Base-by-base conservation (phyloP, 1,140 invertebrate genomes). In the Drosophila pseudoobscura region DNA sequence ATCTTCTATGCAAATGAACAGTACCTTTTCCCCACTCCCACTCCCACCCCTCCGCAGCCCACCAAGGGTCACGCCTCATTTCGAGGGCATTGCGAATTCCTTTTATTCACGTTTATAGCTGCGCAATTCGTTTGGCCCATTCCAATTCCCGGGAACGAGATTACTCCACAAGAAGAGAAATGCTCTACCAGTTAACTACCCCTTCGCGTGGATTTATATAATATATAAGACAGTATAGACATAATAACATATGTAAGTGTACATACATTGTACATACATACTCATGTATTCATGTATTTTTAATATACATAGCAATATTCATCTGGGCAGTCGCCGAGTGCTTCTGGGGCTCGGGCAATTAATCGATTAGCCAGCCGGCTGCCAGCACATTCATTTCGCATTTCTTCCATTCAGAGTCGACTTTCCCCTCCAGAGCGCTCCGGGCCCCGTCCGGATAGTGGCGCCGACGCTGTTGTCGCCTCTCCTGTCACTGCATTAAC, bases 111-210 rank as follows among this genome's bases (percentile, higher is more conserved):
- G 11, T 84, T 84, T 84, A 84, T 85, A 57, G 77, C 80, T 59
- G 62, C 80, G 72, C 80, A 85, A 85, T 84, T 84, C 73, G 80
- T 80, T 85, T 80, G 76, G 80, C 80, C 65, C 65, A 11, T 35
- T 35, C 31, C 31, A 9, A 39, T 39, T 39, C 1, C 11, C 35
- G 11, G 35, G 35, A 5, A 39, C 11, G 11, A 39, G 35, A 39
- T 39, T 39, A 39, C 9, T 11, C 3, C 31, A 11, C 9, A 9
- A 35, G 9, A 3, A 35, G 31, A 2, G 31, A 11, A 35, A 35
- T 35, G 8, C 31, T 35, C 3, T 35, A 4, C 31, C 22, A 62
- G 17, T 20, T 49, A 56, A 24, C 68, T 24, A 13, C 47, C 35
- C 17, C 43, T 6, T 41, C 15, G 13, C 22, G 44, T 20, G 69